A percentile compares a stretch with the other conserved stretches of the same genome.
These are phyloP conservation scores for Tor tambroides DNA, from an alignment of 2,113 vertebrate genomes.

Conservation along the genomic window DNA sequence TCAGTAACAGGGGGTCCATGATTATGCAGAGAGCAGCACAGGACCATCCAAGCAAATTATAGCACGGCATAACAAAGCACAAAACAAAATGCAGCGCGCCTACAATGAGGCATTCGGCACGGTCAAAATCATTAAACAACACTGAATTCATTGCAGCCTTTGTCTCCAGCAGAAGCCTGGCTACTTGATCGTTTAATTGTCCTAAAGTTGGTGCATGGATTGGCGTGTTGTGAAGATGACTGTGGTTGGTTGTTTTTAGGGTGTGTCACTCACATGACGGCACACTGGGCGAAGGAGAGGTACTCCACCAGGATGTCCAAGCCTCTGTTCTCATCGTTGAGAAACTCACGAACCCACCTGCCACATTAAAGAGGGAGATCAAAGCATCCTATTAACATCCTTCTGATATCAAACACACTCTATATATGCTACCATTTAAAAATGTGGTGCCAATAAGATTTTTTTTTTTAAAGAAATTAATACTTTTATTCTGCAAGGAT, in stretches of 20 bases:
- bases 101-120: background rate
- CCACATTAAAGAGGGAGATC: constrained; percentile 53
- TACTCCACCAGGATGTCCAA: constrained; percentile 96
- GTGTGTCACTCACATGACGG: constrained; percentile 88
- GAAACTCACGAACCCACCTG: constrained; percentile 98
- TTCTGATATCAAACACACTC: constrained; percentile 21
- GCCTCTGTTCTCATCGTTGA: constrained; percentile 95
- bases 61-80: constrained; percentile 66
- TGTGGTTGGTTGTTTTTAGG: constrained; percentile 12
- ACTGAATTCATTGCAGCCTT: background rate
- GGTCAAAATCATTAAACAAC: constrained; percentile 2
- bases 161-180: background rate
- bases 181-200: background rate
- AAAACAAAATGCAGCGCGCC: constrained; percentile 16
- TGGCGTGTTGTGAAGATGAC: constrained; percentile 28
- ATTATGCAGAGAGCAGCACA: constrained; percentile 68
- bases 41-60: constrained; percentile 61
- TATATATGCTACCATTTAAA: too few relatives aligned
- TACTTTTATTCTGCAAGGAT: too few relatives aligned
- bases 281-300: constrained; percentile 93
- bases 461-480: too few relatives aligned
- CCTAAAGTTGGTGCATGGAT: background rate
- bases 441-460: too few relatives aligned
- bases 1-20: constrained; percentile 62
- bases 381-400: constrained; percentile 42